A percentile compares a stretch with the other conserved stretches of the same genome.
phyloP scores from a whole-genome alignment of 2,888 invertebrate genomes.

The Mechanitis mazaeus region DNA sequence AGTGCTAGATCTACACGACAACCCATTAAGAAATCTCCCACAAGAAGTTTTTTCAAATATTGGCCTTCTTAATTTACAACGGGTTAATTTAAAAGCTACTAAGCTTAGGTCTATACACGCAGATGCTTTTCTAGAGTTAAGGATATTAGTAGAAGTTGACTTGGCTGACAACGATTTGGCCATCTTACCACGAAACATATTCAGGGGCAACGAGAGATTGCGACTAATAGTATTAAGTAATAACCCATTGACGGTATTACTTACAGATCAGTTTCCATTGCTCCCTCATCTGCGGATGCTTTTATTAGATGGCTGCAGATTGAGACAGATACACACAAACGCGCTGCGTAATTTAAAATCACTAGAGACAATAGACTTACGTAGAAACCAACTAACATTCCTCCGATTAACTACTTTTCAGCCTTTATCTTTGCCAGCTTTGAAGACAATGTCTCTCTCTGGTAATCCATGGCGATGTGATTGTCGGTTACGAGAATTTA shows the following conservation, averaged over 20 bases:
- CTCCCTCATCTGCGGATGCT: constrained; percentile 88
- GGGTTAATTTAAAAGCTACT: constrained; percentile 86
- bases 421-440: constrained; percentile 79
- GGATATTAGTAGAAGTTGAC: constrained; percentile 91
- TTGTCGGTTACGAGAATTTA: constrained; percentile 88
- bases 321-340: constrained; percentile 84
- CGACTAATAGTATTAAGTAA: constrained; percentile 86
- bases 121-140: constrained; percentile 91
- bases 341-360: constrained; percentile 86
- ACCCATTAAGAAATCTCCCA: constrained; percentile 84
- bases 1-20: constrained; percentile 88
- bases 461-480: constrained; percentile 95
- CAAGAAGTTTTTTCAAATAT: constrained; percentile 87
- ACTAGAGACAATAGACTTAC: constrained; percentile 86
- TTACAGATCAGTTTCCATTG: constrained; percentile 87
- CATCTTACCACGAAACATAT: constrained; percentile 85
- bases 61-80: constrained; percentile 89
- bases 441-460: constrained; percentile 88
- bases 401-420: constrained; percentile 69
- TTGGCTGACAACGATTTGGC: constrained; percentile 88
- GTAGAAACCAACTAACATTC: constrained; percentile 85
- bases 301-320: constrained; percentile 87
- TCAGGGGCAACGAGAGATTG: constrained; percentile 89
- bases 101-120: constrained; percentile 85
- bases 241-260: constrained; percentile 85